These are phyloP conservation scores for Potamarius usumacintae DNA, from an alignment of 2,113 vertebrate genomes.

Conservation along the genomic window DNA sequence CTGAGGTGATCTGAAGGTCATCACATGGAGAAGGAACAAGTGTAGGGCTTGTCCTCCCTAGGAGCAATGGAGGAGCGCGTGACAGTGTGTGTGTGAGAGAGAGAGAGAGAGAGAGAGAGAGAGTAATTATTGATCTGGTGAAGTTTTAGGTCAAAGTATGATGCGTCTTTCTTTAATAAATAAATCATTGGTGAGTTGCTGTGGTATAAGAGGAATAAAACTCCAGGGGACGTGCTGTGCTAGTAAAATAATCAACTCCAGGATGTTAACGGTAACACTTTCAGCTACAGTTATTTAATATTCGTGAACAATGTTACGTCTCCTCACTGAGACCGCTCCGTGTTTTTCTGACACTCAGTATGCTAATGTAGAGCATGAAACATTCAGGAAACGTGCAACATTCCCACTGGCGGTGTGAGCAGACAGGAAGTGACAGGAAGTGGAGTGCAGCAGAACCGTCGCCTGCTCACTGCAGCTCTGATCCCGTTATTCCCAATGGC, in stretches of 20 bases:
- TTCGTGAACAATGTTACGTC: not conserved
- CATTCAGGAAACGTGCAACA: not conserved
- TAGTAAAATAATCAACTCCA: not conserved
- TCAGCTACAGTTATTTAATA: not conserved
- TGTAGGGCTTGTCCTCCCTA: conserved; percentile 15
- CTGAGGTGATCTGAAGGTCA: conserved; percentile 70
- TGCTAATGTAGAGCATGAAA: not conserved
- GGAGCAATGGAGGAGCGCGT: not conserved
- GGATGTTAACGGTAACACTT: not conserved
- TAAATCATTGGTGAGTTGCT: not conserved
- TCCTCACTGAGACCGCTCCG: not conserved
- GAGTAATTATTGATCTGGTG: no score
- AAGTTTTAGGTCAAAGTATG: no score
- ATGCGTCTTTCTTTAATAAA: no score
- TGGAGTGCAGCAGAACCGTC: not conserved
- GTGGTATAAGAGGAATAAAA: not conserved
- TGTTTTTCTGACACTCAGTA: not conserved
- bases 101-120: not conserved
- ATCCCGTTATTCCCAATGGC: not conserved
- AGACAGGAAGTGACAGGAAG: conserved; percentile 10
- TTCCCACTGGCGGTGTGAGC: not conserved
- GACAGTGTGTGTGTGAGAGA: not conserved
- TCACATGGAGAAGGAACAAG: conserved; percentile 65
- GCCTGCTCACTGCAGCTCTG: not conserved
- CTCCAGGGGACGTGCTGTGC: not conserved